Evolutionary conservation across 2,113 vertebrate genomes (phyloP).

Genomic region (Trematomus loennbergii): DNA sequence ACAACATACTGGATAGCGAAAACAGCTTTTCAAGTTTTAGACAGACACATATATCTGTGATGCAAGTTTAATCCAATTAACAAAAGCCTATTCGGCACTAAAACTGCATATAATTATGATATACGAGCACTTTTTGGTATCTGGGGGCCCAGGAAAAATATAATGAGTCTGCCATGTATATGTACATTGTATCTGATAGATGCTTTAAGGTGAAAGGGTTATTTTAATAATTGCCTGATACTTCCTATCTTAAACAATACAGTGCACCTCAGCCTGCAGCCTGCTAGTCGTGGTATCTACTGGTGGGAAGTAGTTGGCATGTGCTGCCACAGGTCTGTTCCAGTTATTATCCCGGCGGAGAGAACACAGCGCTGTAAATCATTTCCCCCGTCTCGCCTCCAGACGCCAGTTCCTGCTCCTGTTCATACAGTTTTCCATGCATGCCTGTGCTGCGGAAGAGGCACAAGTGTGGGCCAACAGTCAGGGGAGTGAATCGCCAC

Average conservation of each 20-base stretch:
- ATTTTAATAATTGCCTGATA: background rate
- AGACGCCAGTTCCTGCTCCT: slow-evolving; percentile 51
- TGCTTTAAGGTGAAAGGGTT: too few species aligned
- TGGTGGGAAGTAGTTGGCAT: slow-evolving; percentile 39
- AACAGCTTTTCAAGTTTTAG: background rate
- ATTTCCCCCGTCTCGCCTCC: slow-evolving; percentile 23
- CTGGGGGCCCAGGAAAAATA: background rate
- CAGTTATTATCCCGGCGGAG: slow-evolving; percentile 53
- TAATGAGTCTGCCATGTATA: too few species aligned
- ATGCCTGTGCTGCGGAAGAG: slow-evolving; percentile 48
- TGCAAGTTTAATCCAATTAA: background rate
- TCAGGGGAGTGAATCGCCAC: slow-evolving; percentile 31
- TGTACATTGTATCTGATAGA: too few species aligned
- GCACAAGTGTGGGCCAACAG: slow-evolving; percentile 29
- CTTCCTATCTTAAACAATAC: background rate
- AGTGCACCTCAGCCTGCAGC: slow-evolving; percentile 10
- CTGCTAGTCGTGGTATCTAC: slow-evolving; percentile 14
- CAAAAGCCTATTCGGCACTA: background rate
- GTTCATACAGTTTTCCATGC: slow-evolving; percentile 24
- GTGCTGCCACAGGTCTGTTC: slow-evolving; percentile 55
- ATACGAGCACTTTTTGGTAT: background rate
- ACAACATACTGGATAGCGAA: background rate
- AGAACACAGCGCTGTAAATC: slow-evolving; percentile 47
- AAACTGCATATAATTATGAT: background rate
- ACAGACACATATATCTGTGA: background rate